phyloP scores from a whole-genome alignment of 2,888 invertebrate genomes.

The Lasioglossum pauxillum region DNA sequence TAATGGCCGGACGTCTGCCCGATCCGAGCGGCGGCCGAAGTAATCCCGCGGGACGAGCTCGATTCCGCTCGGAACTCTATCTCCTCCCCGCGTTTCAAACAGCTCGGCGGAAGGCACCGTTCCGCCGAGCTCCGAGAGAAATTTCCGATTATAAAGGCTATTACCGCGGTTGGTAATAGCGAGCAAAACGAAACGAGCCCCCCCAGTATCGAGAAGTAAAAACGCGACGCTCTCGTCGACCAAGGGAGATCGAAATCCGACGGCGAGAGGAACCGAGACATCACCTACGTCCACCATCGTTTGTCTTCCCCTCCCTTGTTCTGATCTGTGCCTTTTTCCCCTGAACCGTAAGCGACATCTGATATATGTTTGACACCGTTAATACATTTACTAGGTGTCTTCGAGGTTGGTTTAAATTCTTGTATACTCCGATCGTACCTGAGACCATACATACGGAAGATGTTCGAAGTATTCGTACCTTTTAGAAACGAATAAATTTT shows the following conservation, averaged over 20 bases:
- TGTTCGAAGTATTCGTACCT: too few species aligned
- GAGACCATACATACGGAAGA: too few species aligned
- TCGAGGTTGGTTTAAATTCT: background rate
- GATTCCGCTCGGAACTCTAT: constrained; percentile 23
- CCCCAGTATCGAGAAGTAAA: constrained; percentile 57
- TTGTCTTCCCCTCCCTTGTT: background rate
- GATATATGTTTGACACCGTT: background rate
- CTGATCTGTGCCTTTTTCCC: background rate
- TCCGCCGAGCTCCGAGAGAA: constrained; percentile 69
- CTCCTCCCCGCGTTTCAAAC: constrained; percentile 18
- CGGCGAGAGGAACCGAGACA: background rate
- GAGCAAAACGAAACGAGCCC: constrained; percentile 60
- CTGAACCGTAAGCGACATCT: background rate
- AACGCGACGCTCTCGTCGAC: constrained; percentile 20
- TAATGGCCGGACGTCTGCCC: constrained; percentile 54
- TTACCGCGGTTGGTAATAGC: constrained; percentile 73
- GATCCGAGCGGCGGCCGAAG: constrained; percentile 43
- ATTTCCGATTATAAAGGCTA: constrained; percentile 80
- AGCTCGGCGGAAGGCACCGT: constrained; percentile 25
- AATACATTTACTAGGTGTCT: background rate
- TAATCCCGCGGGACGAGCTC: constrained; percentile 52
- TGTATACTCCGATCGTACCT: background rate
- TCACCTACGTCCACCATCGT: background rate
- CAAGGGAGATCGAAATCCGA: constrained; percentile 12
- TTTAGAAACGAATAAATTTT: too few species aligned